A percentile compares a stretch with the other conserved stretches of the same genome.
Conservation (phyloP, 2,797 vertebrate species). For the Eurystomus glaucurus region DNA sequence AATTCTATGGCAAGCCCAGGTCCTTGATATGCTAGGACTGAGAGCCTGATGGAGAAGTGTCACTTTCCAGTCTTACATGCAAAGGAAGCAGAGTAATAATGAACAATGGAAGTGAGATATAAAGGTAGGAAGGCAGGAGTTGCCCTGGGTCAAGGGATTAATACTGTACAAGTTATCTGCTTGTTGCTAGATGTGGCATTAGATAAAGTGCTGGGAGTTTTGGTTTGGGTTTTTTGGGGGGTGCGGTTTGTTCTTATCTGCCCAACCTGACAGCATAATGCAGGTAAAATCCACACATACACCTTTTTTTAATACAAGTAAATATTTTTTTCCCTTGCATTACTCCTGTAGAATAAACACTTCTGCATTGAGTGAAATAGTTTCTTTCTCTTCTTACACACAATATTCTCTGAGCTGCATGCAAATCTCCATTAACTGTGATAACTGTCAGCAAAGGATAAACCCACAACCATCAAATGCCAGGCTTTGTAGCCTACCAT, state of each 20-base stretch:
- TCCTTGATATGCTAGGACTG: background rate
- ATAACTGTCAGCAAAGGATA: background rate
- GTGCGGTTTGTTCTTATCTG: background rate
- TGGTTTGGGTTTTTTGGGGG: background rate
- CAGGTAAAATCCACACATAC: background rate
- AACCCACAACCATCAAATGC: background rate
- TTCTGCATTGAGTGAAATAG: background rate
- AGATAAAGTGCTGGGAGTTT: background rate
- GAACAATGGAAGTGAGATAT: background rate
- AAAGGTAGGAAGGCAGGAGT: background rate
- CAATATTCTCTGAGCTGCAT: background rate
- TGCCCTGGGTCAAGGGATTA: background rate
- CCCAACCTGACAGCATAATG: background rate
- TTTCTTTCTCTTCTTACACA: background rate
- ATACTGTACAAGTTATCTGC: background rate
- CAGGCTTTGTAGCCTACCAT: background rate
- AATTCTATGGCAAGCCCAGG: background rate
- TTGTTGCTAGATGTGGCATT: background rate
- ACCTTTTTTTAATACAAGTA: background rate
- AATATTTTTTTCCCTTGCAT: background rate
- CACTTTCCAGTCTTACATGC: background rate
- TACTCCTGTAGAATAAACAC: background rate
- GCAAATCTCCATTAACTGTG: background rate
- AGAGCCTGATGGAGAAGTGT: background rate
- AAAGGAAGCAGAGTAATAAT: background rate